Conservation (phyloP, 2,113 vertebrate species). For the Nyctibius bracteatus region DNA sequence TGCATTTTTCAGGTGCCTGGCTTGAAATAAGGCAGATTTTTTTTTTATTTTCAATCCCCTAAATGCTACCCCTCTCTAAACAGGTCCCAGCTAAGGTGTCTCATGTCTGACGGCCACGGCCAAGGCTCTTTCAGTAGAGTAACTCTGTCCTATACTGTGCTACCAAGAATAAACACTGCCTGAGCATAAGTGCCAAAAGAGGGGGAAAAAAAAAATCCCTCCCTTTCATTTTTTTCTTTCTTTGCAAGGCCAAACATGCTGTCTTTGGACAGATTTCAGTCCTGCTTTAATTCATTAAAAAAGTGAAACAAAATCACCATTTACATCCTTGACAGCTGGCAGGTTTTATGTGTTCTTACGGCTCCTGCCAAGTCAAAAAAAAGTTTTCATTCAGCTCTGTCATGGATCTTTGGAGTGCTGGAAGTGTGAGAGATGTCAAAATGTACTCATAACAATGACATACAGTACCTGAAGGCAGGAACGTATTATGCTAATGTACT, state of each 20-base stretch:
- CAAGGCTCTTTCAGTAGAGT: background rate
- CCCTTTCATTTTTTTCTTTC: slow-evolving; percentile 76
- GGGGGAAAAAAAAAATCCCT: slow-evolving; percentile 68
- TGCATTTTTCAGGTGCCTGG: background rate
- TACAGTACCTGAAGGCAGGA: slow-evolving; percentile 60
- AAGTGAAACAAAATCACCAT: slow-evolving; percentile 88
- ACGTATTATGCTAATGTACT: slow-evolving; percentile 53
- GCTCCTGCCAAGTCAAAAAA: slow-evolving; percentile 69
- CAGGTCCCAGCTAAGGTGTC: background rate
- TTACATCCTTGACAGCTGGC: slow-evolving; percentile 85
- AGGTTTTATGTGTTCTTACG: slow-evolving; percentile 79
- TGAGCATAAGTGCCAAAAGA: slow-evolving; percentile 72
- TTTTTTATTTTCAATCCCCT: background rate
- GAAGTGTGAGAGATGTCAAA: slow-evolving; percentile 73
- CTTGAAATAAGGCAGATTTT: background rate
- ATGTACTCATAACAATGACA: slow-evolving; percentile 67
- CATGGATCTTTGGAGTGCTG: slow-evolving; percentile 70
- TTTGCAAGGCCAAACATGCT: slow-evolving; percentile 88
- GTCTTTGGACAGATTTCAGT: slow-evolving; percentile 86
- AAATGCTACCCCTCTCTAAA: background rate
- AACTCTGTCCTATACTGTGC: slow-evolving; percentile 5
- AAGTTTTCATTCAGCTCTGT: slow-evolving; percentile 77
- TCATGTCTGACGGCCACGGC: background rate
- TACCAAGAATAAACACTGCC: slow-evolving; percentile 72
- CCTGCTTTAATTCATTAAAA: slow-evolving; percentile 82